phyloP scores from a whole-genome alignment of 2,797 vertebrate species.

The Parauchenoglanis punctatus region DNA sequence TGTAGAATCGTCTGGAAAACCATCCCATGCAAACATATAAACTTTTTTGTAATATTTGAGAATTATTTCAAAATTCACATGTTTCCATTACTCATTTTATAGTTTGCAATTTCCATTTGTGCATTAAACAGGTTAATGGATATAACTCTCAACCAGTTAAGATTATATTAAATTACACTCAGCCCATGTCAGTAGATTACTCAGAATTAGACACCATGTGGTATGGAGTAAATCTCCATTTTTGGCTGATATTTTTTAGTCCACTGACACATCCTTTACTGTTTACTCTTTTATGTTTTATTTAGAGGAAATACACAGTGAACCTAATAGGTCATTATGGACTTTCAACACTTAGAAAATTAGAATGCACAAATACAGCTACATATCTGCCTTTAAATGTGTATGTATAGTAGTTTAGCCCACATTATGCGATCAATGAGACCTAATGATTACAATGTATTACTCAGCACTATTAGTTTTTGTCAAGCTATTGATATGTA shows the following conservation, averaged over 20 bases:
- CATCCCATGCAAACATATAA: no score
- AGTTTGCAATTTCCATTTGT: no score
- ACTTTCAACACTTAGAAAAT: background rate
- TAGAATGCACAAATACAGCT: background rate
- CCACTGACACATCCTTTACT: background rate
- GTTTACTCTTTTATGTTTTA: background rate
- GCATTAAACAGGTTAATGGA: no score
- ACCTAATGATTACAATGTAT: background rate
- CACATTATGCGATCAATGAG: background rate
- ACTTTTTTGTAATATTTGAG: no score
- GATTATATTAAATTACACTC: background rate
- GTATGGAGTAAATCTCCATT: background rate
- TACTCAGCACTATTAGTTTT: background rate
- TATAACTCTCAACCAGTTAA: background rate
- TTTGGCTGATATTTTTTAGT: background rate
- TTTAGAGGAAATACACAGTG: background rate
- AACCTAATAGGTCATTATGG: background rate
- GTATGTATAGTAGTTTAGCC: background rate
- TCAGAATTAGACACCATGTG: background rate
- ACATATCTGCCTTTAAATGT: background rate
- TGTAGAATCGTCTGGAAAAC: no score
- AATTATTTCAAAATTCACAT: no score
- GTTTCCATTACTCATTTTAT: no score
- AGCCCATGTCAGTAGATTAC: background rate
- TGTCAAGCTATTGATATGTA: no score